These are phyloP conservation scores for Vipera latastei DNA, from an alignment of 2,797 vertebrate genomes.

Conservation along the genomic window DNA sequence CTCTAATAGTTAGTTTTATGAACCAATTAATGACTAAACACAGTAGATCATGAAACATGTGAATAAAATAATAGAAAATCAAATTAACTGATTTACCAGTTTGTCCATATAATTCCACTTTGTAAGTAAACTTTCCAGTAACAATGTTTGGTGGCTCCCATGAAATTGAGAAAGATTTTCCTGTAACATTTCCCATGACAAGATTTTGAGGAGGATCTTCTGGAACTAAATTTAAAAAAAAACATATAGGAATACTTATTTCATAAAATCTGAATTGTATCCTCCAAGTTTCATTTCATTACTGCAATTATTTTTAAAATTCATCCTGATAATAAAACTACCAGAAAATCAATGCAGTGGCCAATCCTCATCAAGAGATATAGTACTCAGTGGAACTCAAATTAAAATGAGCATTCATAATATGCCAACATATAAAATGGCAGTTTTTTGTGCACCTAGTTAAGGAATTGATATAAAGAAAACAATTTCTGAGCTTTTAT, in stretches of 20 bases:
- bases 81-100: conserved; percentile 73
- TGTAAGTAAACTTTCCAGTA: conserved; percentile 89
- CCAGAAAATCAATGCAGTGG: background rate
- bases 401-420: background rate
- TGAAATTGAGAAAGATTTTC: conserved; percentile 79
- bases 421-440: background rate
- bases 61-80: background rate
- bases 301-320: background rate
- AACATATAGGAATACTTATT: conserved; percentile 14
- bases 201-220: conserved; percentile 89
- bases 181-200: conserved; percentile 78
- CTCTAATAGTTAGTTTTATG: background rate
- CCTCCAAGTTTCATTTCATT: background rate
- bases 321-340: background rate
- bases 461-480: background rate
- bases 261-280: conserved; percentile 19
- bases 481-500: background rate
- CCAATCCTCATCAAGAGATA: background rate
- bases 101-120: conserved; percentile 83
- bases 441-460: background rate
- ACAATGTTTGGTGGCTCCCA: conserved; percentile 85
- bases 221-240: conserved; percentile 78
- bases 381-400: background rate
- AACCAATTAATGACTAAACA: background rate
- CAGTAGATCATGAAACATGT: background rate